These are phyloP conservation scores for Callopanchax toddi DNA, from an alignment of 2,113 vertebrate species.

Conservation along the genomic window DNA sequence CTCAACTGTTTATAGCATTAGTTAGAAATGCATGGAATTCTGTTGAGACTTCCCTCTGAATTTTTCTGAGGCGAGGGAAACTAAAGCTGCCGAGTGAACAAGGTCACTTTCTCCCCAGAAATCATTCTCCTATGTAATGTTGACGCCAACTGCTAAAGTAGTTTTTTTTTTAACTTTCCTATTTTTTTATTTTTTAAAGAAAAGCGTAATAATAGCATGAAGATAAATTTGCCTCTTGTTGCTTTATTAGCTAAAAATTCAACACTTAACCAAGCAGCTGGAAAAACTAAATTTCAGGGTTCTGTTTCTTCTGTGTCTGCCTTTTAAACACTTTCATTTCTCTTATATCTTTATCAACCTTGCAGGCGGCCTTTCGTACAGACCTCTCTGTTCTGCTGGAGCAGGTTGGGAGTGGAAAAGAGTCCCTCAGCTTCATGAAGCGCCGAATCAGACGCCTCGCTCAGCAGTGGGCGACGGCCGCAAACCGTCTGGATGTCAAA, in stretches of 20 bases:
- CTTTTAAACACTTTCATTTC: background rate
- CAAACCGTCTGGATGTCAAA: slow-evolving; percentile 83
- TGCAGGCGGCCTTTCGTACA: slow-evolving; percentile 87
- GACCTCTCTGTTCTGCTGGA: slow-evolving; percentile 90
- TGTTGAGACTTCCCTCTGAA: background rate
- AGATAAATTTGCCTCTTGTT: too few species aligned
- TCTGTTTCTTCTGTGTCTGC: background rate
- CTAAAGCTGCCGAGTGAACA: slow-evolving; percentile 17
- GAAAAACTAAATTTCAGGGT: background rate
- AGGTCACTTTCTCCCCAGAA: slow-evolving; percentile 1
- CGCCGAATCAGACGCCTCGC: slow-evolving; percentile 87
- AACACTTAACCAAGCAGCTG: background rate
- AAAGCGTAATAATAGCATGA: too few species aligned
- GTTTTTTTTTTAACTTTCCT: too few species aligned
- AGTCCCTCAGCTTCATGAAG: slow-evolving; percentile 98
- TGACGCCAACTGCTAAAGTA: background rate
- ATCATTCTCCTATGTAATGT: background rate
- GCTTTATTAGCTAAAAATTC: too few species aligned
- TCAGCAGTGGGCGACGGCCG: slow-evolving; percentile 87
- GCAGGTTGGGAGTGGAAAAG: slow-evolving; percentile 92
- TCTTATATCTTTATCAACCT: background rate
- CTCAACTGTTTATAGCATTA: background rate
- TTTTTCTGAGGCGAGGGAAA: slow-evolving; percentile 5
- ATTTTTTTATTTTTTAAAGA: too few species aligned
- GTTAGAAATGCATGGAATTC: slow-evolving; percentile 13